Base-by-base conservation (phyloP, 2,888 invertebrate species). In the Tachina lurida region DNA sequence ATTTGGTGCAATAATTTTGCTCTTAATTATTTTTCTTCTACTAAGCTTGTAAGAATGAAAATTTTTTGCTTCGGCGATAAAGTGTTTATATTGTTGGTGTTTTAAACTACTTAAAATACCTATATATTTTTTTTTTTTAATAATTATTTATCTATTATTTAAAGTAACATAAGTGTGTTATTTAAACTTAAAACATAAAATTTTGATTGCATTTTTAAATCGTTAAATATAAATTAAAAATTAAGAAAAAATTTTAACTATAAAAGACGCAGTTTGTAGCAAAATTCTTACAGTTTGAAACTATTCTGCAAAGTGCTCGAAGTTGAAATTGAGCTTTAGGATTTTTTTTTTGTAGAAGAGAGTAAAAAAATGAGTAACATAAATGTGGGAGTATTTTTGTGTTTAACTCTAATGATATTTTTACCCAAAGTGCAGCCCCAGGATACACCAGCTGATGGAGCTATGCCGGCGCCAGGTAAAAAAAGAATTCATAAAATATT, bases 61-160 rank as follows among this genome's bases (percentile, higher is more conserved):
- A 39, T 43, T 62, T 62, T 2, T 43, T n/a, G 17, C 17, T 31
- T 31, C n/a, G 62, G 17, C 43, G 62, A 62, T 43, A 62, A 39
- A 60, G 4, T n/a, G 43, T 45, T 43, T 19, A 3, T n/a, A 5
- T 63, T 10, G 17, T 45, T 63, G 4, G 7, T 22, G 12, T 19
- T 15, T 10, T 22, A 17, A 54, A 17, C 19, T 17, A 9, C 54
- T 67, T 49, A 39, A 31, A n/a, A 17, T n/a, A n/a, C n/a, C n/a
- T n/a, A n/a, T 41, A 45, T 43, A n/a, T 3, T 31, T 4, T 31
- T 4, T 63, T 10, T 15, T 47, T 0, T 1, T 15, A 65, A 47
- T 65, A 52, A 52, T 47, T n/a, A 52, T 10, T 67, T 67, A 67
- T 67, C 67, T 67, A 4, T 52, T 49, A 52, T 49, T 31, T n/a